Base-by-base conservation (phyloP, 2,888 invertebrate species). In the Tenthredo distinguenda region DNA sequence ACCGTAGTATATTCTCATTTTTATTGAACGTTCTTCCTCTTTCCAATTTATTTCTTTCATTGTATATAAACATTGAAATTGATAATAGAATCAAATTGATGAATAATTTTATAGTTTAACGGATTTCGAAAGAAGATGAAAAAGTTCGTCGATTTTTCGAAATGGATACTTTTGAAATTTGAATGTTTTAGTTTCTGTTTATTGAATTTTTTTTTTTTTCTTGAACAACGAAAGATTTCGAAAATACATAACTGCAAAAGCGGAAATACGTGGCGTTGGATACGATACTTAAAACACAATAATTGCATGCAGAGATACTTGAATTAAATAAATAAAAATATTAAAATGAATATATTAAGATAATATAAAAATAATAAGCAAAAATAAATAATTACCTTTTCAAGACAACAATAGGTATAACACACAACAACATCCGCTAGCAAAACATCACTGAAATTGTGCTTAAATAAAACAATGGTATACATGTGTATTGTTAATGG, bases 371-470 rank as follows among this genome's bases (percentile, higher is more conserved):
- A 58, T 62, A 81, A 62, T 81, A 81, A 65, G 47, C 31, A 34
- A 65, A 37, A 65, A 21, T 37, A 37, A 50, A 81, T 81, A 81
- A 62, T 81, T 81, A 62, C 62, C 58, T 81, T 43, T 34, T 81
- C 21, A 21, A 50, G 7, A 77, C 55, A 31, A 43, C n/a, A 31
- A 77, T 55, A 31, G n/a, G 18, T 77, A 50, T 18, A 62, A 26
- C 10, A 26, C 21, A 26, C 4, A 47, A 76, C 21, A 50, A 76
- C 40, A 76, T 43, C 26, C 12, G 50, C 76, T 71, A 37, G 71
- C 34, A 71, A 71, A 62, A 62, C 26, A 26, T 62, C 62, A 62
- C 62, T 21, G 62, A 12, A 26, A 26, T 62, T 26, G 40, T 74
- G 43, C 43, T 43, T 40, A 10, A 74, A 74, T 43, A 40, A 43